Percentiles rank a stretch among this genome's conserved stretches.
These are phyloP conservation scores for Merops nubicus DNA, from an alignment of 2,113 vertebrate genomes.

Conservation along the genomic window DNA sequence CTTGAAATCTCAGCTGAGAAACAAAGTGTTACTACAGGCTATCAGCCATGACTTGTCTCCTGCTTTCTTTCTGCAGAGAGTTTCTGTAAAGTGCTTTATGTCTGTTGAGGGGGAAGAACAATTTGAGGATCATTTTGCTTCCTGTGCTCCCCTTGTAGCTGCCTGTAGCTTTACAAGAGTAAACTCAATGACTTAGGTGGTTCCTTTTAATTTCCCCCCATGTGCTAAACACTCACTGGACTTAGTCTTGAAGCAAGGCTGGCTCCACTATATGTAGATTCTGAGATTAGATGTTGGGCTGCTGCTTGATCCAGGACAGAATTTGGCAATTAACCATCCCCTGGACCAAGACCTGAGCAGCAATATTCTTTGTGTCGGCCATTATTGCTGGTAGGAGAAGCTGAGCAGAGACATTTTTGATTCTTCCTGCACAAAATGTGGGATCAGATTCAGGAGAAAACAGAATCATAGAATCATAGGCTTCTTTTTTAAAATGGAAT, in stretches of 20 bases:
- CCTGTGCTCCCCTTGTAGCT: background rate
- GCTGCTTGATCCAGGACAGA: background rate
- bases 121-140: background rate
- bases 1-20: background rate
- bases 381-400: background rate
- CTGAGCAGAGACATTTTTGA: background rate
- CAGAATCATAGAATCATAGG: too few relatives aligned
- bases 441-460: background rate
- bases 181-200: background rate
- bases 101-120: background rate
- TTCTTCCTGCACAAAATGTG: background rate
- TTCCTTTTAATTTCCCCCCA: background rate
- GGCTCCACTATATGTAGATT: background rate
- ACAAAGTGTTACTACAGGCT: background rate
- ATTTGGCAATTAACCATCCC: background rate
- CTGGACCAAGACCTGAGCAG: background rate
- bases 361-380: background rate
- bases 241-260: background rate
- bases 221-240: background rate
- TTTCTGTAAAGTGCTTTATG: background rate
- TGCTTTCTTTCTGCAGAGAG: background rate
- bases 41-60: background rate
- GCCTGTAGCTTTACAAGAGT: background rate
- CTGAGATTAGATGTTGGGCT: background rate
- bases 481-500: background rate